Conservation (phyloP, 2,113 vertebrate species). For the Calonectris borealis region DNA sequence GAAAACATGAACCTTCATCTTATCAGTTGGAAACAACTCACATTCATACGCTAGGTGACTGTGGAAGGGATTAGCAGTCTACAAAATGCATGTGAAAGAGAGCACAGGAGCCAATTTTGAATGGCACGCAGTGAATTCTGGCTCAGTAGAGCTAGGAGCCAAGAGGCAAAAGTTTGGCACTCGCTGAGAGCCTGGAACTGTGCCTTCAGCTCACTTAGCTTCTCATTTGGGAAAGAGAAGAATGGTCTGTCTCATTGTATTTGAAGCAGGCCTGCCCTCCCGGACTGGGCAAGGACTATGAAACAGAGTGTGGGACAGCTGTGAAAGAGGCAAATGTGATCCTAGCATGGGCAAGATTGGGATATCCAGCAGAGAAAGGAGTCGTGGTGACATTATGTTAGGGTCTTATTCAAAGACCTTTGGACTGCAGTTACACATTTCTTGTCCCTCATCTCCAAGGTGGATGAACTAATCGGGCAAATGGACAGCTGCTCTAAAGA, state of each 20-base stretch:
- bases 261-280: not conserved
- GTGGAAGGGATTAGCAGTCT: not conserved
- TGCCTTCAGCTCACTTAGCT: conserved; percentile 9
- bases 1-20: not conserved
- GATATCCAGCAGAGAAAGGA: not conserved
- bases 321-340: not conserved
- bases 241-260: not conserved
- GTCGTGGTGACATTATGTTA: not conserved
- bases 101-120: not conserved
- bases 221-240: not conserved
- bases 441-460: not conserved
- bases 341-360: not conserved
- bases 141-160: conserved; percentile 3
- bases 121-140: not conserved
- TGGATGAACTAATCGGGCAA: not conserved
- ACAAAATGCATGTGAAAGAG: not conserved
- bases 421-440: not conserved
- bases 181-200: not conserved
- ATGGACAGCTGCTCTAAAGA: not conserved
- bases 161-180: not conserved
- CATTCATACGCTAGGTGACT: not conserved
- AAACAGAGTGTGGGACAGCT: conserved; percentile 6
- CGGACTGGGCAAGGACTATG: not conserved
- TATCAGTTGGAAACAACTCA: not conserved
- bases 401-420: not conserved